These are phyloP conservation scores for Hydrolagus colliei DNA, from an alignment of 2,797 vertebrate species.

Conservation along the genomic window DNA sequence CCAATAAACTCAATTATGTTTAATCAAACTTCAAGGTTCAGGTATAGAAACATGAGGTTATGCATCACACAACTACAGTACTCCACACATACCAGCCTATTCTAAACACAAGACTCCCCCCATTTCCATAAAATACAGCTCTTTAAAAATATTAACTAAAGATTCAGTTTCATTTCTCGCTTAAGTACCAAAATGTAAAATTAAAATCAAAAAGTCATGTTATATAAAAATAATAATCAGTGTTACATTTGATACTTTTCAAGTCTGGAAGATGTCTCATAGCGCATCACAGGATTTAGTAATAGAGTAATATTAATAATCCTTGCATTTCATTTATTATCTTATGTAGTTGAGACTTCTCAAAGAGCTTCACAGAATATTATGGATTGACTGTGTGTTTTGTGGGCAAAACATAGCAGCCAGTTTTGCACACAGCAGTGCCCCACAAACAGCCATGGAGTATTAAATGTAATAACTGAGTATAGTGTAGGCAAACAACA, in stretches of 20 bases:
- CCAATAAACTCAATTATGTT: neutral
- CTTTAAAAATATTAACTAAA: neutral
- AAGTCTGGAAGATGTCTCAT: neutral
- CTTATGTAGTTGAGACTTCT: too few relatives aligned
- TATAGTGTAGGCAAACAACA: too few relatives aligned
- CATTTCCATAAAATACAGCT: neutral
- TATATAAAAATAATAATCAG: neutral
- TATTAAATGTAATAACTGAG: too few relatives aligned
- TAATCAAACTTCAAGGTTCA: neutral
- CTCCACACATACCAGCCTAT: neutral
- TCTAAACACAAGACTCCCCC: neutral
- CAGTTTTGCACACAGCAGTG: too few relatives aligned
- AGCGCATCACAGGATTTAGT: too few relatives aligned
- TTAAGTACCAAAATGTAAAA: neutral
- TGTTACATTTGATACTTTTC: neutral
- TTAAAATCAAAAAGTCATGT: too few relatives aligned
- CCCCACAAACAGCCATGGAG: too few relatives aligned
- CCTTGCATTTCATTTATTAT: too few relatives aligned
- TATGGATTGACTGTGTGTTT: too few relatives aligned
- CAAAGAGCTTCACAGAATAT: too few relatives aligned
- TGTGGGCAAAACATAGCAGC: too few relatives aligned
- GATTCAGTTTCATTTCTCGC: neutral
- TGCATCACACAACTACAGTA: neutral
- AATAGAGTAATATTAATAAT: too few relatives aligned
- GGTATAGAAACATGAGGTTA: neutral